Base-by-base conservation (phyloP, 2,888 invertebrate species). In the Tineola bisselliella region DNA sequence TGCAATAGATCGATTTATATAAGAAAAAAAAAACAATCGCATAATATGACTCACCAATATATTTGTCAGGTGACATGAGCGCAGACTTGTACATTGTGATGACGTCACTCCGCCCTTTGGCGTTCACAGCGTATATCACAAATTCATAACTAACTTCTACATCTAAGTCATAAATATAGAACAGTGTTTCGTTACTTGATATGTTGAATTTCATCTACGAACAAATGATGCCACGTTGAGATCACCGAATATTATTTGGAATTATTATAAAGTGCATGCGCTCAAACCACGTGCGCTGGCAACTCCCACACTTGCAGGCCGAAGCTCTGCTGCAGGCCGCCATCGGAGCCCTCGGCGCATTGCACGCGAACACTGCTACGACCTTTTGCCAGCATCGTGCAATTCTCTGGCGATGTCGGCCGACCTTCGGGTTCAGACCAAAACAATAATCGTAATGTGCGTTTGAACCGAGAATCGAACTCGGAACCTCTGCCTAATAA, bases 301-400 rank as follows among this genome's bases (percentile, higher is more conserved):
- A 93, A 76, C 71, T 94, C 93, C 59, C 93, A 83, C 59, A 94
- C 88, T 75, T 94, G 94, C 89, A 94, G 89, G 68, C 92, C 89
- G 79, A 95, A 96, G 66, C 90, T 90, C 77, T 96, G 95, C 2
- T 93, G 93, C 59, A 96, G 84, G 2, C 95, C 95, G 38, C 95
- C 95, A 71, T 95, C 94, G 75, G 94, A 94, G 60, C 94, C 93
- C 74, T 95, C 95, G 61, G 90, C 80, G 76, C 96, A 96, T 62
- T 93, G 93, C 62, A 96, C 93, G 72, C 92, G 90, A 59, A 86
- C 63, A 0, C 73, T 71, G 0, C 72, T 68, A 59, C 89, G 88
- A 61, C 94, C 95, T 80, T 94, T 93, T 81, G 96, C 95, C 68
- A 91, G 89, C 62, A 95, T 90, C 11, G 93, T 91, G 77, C 96